Evolutionary conservation across 2,888 invertebrate genomes (phyloP).

Genomic region (Epirrhoe alternata): DNA sequence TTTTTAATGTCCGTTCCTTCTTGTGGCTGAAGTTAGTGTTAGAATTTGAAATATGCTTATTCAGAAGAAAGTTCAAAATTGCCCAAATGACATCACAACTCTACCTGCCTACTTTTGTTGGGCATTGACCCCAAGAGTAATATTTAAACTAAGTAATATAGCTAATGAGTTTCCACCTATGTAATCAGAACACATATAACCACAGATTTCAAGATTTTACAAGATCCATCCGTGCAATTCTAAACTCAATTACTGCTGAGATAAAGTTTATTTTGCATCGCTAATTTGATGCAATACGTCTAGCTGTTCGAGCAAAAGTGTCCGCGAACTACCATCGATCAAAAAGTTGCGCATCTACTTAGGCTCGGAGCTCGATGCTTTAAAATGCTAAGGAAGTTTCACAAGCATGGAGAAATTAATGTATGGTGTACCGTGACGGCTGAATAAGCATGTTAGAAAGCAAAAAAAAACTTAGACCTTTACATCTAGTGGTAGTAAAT

Average conservation of each 20-base stretch:
- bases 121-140: too few species aligned
- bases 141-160: too few species aligned
- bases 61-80: too few species aligned
- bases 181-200: too few species aligned
- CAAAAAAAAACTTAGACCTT: too few species aligned
- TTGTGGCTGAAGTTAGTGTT: too few species aligned
- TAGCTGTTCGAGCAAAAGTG: conserved; percentile 36
- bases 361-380: conserved; percentile 24
- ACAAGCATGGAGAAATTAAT: conserved; percentile 11
- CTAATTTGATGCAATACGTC: conserved; percentile 4
- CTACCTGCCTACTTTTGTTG: too few species aligned
- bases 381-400: conserved; percentile 21
- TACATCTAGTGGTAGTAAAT: too few species aligned
- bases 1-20: too few species aligned
- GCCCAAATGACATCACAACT: too few species aligned
- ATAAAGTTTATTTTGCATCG: conserved; percentile 4
- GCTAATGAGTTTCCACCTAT: too few species aligned
- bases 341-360: conserved; percentile 47
- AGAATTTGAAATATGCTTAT: too few species aligned
- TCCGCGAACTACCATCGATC: conserved; percentile 48
- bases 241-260: neutral
- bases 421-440: neutral
- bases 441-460: neutral
- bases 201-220: neutral
- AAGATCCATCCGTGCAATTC: neutral